Base-by-base conservation (phyloP, 2,113 vertebrate genomes). In the Hyperopisus bebe region DNA sequence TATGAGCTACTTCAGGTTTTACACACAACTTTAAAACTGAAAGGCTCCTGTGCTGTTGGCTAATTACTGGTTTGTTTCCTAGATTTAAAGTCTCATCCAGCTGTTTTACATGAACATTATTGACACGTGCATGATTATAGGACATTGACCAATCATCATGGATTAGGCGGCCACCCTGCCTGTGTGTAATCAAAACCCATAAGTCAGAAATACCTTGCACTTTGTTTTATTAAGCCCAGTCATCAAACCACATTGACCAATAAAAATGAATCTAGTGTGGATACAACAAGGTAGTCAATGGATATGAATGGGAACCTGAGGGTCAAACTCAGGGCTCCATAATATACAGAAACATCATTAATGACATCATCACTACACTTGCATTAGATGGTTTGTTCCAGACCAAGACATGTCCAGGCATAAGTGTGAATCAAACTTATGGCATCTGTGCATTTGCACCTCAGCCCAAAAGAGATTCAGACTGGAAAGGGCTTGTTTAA, bases 281-380 rank as follows among this genome's bases (percentile, higher is more conserved):
- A 66, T 66, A 88, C 55, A 88, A 24, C 86, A 62, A 62, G 55
- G 21, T 11, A 62, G 39, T 66, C 9, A 62, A 13, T 88, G 70
- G 88, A 47, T 74, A 66, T 31, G 35, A 48, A 51, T 50, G 44
- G 44, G 11, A 80, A 9, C n/a, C 24, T 48, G 62, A 88, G 66
- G 53, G 24, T 21, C 62, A 80, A n/a, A 21, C 70, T 42, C 96
- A 96, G 93, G 97, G 96, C 95, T 96, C 77, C 27, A 46, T 53
- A 55, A 58, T 35, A 58, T 46, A 50, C 70, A 46, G 70, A 27
- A 80, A 89, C 50, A 89, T 44, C 27, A 83, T n/a, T 31, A 19
- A 21, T 84, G 51, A 24, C 51, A 62, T 55, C 35, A 84, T n/a
- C 50, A 89, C 55, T n/a, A 89, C 51, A 89, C 88, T 39, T 80